phyloP scores from a whole-genome alignment of 2,113 vertebrate species.

The Oenanthe oenanthe region DNA sequence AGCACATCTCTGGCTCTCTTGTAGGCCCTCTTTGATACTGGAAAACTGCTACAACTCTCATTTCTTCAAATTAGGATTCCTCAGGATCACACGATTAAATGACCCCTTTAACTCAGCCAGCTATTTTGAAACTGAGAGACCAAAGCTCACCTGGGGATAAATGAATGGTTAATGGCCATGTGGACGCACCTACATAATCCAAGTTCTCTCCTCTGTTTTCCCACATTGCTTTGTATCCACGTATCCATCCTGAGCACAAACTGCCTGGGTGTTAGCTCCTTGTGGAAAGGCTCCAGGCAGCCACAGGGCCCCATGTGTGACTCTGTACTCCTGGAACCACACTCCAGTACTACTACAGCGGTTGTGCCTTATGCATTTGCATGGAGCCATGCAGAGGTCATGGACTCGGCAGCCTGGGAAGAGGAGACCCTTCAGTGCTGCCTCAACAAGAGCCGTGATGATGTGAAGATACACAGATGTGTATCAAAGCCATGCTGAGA shows the following conservation, averaged over 20 bases:
- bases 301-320: not conserved
- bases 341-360: not conserved
- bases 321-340: not conserved
- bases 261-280: not conserved
- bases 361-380: not conserved
- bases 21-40: not conserved
- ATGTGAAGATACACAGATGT: constrained; percentile 29
- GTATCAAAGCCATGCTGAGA: not conserved
- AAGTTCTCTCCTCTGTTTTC: not conserved
- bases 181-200: not conserved
- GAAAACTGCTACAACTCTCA: not conserved
- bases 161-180: not conserved
- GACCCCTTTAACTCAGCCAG: not conserved
- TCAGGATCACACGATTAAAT: not conserved
- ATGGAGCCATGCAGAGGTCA: not conserved
- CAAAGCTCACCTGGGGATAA: not conserved
- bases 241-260: fast-evolving
- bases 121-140: not conserved
- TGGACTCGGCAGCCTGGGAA: not conserved
- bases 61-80: not conserved
- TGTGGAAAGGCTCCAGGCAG: not conserved
- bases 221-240: fast-evolving
- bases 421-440: not conserved
- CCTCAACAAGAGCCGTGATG: not conserved
- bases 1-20: not conserved